Evolutionary conservation across 2,797 vertebrate genomes (phyloP).

Genomic region (Sebastolobus altivelis): DNA sequence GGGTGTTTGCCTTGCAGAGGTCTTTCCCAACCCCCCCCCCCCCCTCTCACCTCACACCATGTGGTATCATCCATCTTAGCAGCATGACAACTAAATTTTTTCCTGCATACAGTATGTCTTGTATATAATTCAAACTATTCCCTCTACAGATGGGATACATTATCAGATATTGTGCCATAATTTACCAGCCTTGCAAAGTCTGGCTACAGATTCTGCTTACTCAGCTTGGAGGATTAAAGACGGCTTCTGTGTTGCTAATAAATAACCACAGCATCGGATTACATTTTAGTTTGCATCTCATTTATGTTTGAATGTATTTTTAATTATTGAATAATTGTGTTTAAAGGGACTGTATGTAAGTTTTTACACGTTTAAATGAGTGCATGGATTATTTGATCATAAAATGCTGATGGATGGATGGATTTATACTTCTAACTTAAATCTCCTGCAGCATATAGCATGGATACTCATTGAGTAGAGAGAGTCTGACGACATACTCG

Average conservation of each 20-base stretch:
- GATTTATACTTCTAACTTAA: not conserved
- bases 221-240: not conserved
- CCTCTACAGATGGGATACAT: constrained; percentile 4
- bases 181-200: not conserved
- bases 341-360: too few species aligned
- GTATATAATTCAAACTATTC: not conserved
- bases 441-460: not conserved
- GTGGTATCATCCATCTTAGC: constrained; percentile 27
- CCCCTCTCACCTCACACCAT: not conserved
- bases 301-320: not conserved
- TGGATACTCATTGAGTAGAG: not conserved
- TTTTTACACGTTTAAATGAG: too few species aligned
- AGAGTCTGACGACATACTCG: not conserved
- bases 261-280: not conserved
- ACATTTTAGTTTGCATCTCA: not conserved
- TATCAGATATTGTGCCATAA: not conserved
- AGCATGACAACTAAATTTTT: constrained; percentile 8
- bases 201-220: not conserved
- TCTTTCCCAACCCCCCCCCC: not conserved
- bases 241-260: not conserved
- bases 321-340: not conserved
- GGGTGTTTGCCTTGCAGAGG: not conserved
- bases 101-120: not conserved
- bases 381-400: not conserved
- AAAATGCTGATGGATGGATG: not conserved